A percentile compares a stretch with the other conserved stretches of the same genome.
phyloP scores from a whole-genome alignment of 2,888 invertebrate species.

The Scaptodrosophila latifasciaeformis region DNA sequence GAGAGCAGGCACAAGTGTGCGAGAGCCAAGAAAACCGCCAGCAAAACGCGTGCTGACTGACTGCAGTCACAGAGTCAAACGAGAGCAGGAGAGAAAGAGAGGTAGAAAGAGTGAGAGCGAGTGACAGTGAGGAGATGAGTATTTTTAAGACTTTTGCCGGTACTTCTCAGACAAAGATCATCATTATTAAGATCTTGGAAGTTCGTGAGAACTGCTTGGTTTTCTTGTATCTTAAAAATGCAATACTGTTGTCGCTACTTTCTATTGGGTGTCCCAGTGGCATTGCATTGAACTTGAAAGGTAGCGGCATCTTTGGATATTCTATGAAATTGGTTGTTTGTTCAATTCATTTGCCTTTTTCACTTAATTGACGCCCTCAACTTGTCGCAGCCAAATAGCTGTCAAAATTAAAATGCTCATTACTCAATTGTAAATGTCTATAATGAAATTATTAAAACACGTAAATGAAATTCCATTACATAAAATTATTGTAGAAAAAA shows the following conservation, averaged over 20 bases:
- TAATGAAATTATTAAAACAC: slow-evolving; percentile 17
- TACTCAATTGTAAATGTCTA: slow-evolving; percentile 11
- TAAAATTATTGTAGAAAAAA: slow-evolving; percentile 14
- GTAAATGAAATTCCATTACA: slow-evolving; percentile 16
- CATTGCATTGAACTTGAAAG: slow-evolving; percentile 51
- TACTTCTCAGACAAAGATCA: too few species aligned
- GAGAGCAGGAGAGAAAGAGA: neutral
- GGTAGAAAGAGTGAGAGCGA: slow-evolving; percentile 7
- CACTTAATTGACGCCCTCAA: slow-evolving; percentile 2
- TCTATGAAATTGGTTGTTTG: neutral
- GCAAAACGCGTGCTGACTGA: too few species aligned
- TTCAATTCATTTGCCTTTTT: slow-evolving; percentile 2
- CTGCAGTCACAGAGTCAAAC: too few species aligned
- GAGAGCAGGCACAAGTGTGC: slow-evolving; percentile 52
- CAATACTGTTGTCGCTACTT: too few species aligned
- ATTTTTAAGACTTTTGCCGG: too few species aligned
- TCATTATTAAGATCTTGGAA: neutral
- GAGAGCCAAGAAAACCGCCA: too few species aligned
- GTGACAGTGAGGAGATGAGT: too few species aligned
- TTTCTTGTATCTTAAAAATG: neutral
- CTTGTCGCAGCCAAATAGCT: slow-evolving; percentile 12
- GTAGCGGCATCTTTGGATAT: neutral
- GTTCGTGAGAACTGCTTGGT: neutral
- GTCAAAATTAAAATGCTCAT: slow-evolving; percentile 17
- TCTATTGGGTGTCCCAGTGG: neutral